Conservation (phyloP, 2,888 invertebrate species). For the Nipponacmea schrenckii region DNA sequence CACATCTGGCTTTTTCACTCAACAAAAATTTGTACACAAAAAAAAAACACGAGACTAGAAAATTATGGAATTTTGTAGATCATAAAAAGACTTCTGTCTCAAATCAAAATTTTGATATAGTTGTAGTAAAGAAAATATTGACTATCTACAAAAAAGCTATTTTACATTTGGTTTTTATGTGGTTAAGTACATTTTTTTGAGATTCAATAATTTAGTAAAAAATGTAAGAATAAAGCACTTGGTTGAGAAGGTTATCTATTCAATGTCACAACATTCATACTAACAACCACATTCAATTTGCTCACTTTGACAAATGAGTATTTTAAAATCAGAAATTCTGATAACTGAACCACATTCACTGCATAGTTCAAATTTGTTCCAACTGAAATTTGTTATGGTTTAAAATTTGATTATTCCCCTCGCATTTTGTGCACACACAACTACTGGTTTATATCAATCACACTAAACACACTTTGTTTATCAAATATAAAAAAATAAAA, state of each 20-base stretch:
- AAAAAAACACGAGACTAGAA: no score
- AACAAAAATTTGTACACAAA: no score
- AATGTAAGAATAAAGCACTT: slow-evolving; percentile 1
- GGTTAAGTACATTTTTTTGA: not conserved
- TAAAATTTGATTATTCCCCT: slow-evolving; percentile 3
- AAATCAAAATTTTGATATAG: no score
- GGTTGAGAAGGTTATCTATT: not conserved
- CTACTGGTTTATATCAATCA: not conserved
- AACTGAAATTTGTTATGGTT: not conserved
- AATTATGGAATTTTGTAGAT: no score
- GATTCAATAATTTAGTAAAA: not conserved
- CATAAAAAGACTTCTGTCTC: no score
- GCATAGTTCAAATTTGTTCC: not conserved
- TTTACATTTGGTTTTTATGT: not conserved
- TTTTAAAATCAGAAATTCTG: not conserved
- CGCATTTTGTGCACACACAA: slow-evolving; percentile 4
- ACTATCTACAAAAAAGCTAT: not conserved
- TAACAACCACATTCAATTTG: not conserved
- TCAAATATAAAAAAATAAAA: not conserved
- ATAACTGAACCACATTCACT: not conserved
- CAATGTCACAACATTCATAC: slow-evolving; percentile 7
- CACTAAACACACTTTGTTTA: no score
- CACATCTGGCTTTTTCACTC: no score
- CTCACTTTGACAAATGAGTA: slow-evolving; percentile 1
- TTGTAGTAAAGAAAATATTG: not conserved